Percentiles rank a stretch among this genome's conserved stretches.
These are phyloP conservation scores for Aspidiotus destructor DNA, from an alignment of 2,888 invertebrate genomes.

Conservation along the genomic window DNA sequence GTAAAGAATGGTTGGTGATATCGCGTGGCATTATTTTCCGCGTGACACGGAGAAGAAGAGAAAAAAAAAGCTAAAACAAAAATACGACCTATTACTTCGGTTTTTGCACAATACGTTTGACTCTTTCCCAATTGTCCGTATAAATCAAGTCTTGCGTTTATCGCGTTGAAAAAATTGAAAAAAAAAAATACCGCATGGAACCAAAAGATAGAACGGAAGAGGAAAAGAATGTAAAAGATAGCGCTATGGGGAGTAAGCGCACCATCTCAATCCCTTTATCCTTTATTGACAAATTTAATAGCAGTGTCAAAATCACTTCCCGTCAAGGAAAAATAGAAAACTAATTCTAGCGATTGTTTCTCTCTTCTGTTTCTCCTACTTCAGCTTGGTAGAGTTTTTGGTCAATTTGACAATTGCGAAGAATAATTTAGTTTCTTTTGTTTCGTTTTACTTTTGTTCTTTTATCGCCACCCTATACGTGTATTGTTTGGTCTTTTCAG, in stretches of 20 bases:
- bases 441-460: conserved; percentile 15
- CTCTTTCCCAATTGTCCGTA: not conserved
- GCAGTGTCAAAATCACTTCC: conserved; percentile 12
- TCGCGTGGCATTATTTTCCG: not conserved
- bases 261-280: not conserved
- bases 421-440: conserved; percentile 20
- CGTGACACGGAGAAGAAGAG: too few species aligned
- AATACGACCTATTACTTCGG: not conserved
- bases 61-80: not conserved
- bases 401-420: conserved; percentile 23
- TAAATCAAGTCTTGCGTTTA: not conserved
- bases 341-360: conserved; percentile 4
- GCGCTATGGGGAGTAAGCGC: too few species aligned
- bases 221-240: too few species aligned
- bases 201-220: too few species aligned
- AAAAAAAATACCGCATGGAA: not conserved
- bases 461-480: conserved; percentile 7
- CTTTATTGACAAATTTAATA: conserved; percentile 13
- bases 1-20: not conserved
- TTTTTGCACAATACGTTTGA: not conserved
- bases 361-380: not conserved
- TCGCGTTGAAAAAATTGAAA: not conserved
- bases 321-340: conserved; percentile 5
- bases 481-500: conserved; percentile 16
- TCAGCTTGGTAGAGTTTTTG: conserved; percentile 7